Base-by-base conservation (phyloP, 2,888 invertebrate species). In the Gymnoscelis rufifasciata region DNA sequence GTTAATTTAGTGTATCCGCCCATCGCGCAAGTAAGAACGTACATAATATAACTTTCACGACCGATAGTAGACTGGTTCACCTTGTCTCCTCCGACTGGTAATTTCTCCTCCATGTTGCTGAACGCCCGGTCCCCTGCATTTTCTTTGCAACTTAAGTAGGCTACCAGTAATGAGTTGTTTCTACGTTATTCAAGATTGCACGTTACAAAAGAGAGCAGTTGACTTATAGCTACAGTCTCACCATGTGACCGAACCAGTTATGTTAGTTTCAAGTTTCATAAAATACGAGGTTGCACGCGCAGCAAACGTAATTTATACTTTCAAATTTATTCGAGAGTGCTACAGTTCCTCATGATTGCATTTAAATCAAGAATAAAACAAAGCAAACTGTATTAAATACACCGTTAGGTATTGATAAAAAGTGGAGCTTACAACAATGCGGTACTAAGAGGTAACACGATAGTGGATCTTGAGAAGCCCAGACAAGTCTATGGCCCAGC, bases 81-180 rank as follows among this genome's bases (percentile, higher is more conserved):
- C 83, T 81, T 80, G 79, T 69, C 63, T 64, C 60, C 62, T 63
- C 60, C 57, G 61, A 71, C 75, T 51, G 68, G 77, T 75, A 78
- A 79, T 84, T 84, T 86, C 84, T 78, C 83, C 67, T 43, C 53
- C 59, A 61, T 62, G 55, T 63, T 63, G 72, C 76, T 73, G 70
- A 71, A 73, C 66, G 65, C 2, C 28, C 67, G 61, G 65, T 76
- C 74, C 77, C 74, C 65, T 68, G 65, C 68, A 76, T 79, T 87
- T 82, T 86, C 82, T 84, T 84, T 83, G 66, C 77, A 75, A 71
- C 61, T 66, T 67, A 80, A 71, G 78, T 86, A 72, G 82, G 84
- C 71, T 77, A 78, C 68, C 61, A 64, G 70, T 77, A 82, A 81
- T 73, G 71, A 77, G 64, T 59, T 69, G 74, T 84, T 83, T 86